Conservation (phyloP, 2,113 vertebrate species). For the Noturus placidus region DNA sequence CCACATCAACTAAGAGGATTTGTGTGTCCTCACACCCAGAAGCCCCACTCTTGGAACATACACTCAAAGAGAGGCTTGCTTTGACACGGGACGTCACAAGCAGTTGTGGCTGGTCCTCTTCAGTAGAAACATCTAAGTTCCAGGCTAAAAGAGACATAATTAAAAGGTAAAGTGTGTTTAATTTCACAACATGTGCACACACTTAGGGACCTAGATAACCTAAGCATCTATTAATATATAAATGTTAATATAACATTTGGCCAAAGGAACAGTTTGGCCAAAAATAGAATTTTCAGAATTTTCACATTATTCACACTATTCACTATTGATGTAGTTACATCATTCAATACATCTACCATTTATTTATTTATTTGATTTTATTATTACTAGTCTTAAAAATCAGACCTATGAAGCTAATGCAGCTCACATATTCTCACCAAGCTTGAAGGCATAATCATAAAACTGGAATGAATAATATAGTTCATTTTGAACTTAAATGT, state of each 20-base stretch:
- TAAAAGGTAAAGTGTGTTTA: neutral
- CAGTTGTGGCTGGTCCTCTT: slow-evolving; percentile 21
- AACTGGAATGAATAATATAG: neutral
- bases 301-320: neutral
- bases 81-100: slow-evolving; percentile 54
- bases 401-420: neutral
- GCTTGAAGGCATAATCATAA: neutral
- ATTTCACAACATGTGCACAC: neutral
- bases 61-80: slow-evolving; percentile 56
- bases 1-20: slow-evolving; percentile 54
- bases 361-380: neutral
- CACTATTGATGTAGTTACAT: neutral
- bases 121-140: slow-evolving; percentile 44
- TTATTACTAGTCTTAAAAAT: neutral
- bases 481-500: neutral
- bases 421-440: neutral
- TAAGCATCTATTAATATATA: neutral
- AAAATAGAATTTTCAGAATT: neutral
- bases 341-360: neutral
- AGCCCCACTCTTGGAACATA: slow-evolving; percentile 44
- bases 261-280: neutral
- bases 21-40: slow-evolving; percentile 43
- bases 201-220: neutral
- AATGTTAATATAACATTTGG: neutral
- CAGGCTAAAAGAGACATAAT: slow-evolving; percentile 55